Conservation (phyloP, 2,888 invertebrate species). For the Aromia moschata region DNA sequence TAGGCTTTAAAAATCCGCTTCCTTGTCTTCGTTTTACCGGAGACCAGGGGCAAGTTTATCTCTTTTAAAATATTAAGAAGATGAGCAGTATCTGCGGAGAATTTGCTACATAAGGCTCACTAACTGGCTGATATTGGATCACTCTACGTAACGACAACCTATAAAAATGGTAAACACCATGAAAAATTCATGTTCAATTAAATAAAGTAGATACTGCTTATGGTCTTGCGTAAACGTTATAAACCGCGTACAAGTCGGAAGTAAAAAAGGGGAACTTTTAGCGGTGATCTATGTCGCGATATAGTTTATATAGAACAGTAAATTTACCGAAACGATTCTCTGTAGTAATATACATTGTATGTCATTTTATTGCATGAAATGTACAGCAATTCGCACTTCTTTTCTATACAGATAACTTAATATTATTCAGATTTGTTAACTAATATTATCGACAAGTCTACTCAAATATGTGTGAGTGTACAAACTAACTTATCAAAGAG, state of each 20-base stretch:
- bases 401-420: no score
- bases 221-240: conserved; percentile 5
- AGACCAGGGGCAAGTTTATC: neutral
- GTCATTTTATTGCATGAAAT: neutral
- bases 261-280: conserved; percentile 3
- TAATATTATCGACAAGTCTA: no score
- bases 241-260: neutral
- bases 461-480: no score
- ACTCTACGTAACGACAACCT: neutral
- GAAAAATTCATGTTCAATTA: conserved; percentile 42
- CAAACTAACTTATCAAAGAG: no score
- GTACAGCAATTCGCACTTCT: neutral
- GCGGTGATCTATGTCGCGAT: neutral
- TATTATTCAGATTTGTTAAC: no score
- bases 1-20: neutral
- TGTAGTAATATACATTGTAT: neutral
- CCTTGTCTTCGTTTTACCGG: neutral
- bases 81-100: neutral
- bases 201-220: conserved; percentile 35
- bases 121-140: conserved; percentile 1
- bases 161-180: conserved; percentile 20
- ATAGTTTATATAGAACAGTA: neutral
- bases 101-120: neutral
- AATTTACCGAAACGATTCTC: neutral
- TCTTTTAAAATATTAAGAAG: neutral